phyloP scores from a whole-genome alignment of 1,140 invertebrate genomes.

The Drosophila saltans region DNA sequence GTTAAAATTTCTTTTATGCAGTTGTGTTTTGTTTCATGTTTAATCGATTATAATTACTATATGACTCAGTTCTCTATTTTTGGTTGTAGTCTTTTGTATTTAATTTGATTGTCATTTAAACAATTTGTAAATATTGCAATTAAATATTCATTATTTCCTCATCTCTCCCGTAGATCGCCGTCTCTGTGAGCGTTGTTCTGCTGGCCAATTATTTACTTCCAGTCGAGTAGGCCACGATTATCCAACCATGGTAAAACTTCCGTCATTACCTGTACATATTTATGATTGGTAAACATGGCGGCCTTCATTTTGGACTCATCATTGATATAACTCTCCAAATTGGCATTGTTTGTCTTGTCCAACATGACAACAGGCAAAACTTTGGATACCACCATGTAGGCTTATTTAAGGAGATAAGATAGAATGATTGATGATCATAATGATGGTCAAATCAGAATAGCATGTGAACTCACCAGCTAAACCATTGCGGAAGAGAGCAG shows the following conservation, averaged over 20 bases:
- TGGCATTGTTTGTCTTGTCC: constrained; percentile 58
- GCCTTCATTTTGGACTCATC: constrained; percentile 73
- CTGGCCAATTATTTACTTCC: constrained; percentile 57
- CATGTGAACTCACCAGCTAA: constrained; percentile 56
- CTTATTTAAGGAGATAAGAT: constrained; percentile 31
- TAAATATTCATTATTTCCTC: constrained; percentile 32
- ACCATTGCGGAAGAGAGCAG: constrained; percentile 64
- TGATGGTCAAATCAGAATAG: not conserved
- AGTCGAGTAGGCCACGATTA: constrained; percentile 77
- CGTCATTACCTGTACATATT: constrained; percentile 71
- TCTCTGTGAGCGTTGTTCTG: not conserved
- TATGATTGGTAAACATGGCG: constrained; percentile 75
- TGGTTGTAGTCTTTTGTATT: not conserved
- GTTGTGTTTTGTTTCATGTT: no score
- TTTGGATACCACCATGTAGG: constrained; percentile 76
- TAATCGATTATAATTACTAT: no score
- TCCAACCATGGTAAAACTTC: constrained; percentile 79
- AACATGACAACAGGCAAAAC: constrained; percentile 76
- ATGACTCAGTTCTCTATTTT: not conserved
- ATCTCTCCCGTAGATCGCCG: not conserved
- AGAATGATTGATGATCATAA: not conserved
- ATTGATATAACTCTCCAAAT: constrained; percentile 48
- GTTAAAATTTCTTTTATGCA: no score
- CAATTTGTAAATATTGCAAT: constrained; percentile 26
- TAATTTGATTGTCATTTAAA: not conserved